phyloP scores from a whole-genome alignment of 2,888 invertebrate species.

The Drosophila kuntzei region DNA sequence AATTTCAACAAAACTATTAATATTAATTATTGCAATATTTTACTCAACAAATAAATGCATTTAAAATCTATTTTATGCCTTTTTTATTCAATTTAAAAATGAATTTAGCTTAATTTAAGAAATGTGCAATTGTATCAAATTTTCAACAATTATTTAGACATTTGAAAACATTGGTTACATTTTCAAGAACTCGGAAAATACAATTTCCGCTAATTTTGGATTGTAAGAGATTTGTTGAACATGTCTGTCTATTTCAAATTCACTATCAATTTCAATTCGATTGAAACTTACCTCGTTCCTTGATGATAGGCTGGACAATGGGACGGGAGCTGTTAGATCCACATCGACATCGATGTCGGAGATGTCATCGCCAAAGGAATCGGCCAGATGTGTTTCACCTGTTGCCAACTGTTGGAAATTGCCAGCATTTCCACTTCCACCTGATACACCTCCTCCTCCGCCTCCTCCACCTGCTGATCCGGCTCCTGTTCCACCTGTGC shows the following conservation, averaged over 20 bases:
- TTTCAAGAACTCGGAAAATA: too few relatives aligned
- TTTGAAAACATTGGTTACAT: too few relatives aligned
- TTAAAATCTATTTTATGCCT: too few relatives aligned
- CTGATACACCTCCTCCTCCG: slow-evolving; percentile 54
- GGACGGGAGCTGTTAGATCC: slow-evolving; percentile 88
- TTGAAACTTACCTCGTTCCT: slow-evolving; percentile 83
- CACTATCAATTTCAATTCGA: slow-evolving; percentile 4
- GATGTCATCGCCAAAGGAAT: slow-evolving; percentile 93
- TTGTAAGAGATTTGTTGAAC: background rate
- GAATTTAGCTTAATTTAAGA: too few relatives aligned
- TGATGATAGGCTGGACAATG: slow-evolving; percentile 85
- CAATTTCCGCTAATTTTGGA: too few relatives aligned
- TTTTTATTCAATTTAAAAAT: too few relatives aligned
- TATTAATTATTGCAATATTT: too few relatives aligned
- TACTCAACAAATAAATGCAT: too few relatives aligned
- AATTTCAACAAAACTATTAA: too few relatives aligned
- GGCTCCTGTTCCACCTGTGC: slow-evolving; percentile 14
- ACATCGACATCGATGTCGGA: slow-evolving; percentile 92
- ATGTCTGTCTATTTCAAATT: too few relatives aligned
- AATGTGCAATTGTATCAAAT: too few relatives aligned
- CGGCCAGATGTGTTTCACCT: slow-evolving; percentile 91
- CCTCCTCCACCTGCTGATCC: background rate
- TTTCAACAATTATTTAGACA: too few relatives aligned
- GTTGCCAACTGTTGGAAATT: slow-evolving; percentile 90
- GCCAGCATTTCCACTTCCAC: slow-evolving; percentile 49